Evolutionary conservation across 2,888 invertebrate species (phyloP).

Genomic region (Dioctria linearis): DNA sequence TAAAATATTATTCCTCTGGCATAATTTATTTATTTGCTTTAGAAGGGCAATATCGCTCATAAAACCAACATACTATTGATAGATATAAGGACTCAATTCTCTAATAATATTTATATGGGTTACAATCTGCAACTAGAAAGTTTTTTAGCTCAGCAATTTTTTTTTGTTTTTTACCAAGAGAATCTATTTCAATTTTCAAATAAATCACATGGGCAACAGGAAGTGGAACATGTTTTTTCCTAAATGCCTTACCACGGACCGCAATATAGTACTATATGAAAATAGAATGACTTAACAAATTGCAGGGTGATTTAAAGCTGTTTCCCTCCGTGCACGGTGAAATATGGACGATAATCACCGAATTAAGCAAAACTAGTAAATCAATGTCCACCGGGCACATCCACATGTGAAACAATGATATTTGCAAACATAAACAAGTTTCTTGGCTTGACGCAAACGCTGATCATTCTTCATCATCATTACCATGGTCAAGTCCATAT

Average conservation of each 20-base stretch:
- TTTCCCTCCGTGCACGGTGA: slow-evolving; percentile 14
- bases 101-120: too few relatives aligned
- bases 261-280: slow-evolving; percentile 1
- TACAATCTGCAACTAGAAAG: too few relatives aligned
- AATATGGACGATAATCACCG: slow-evolving; percentile 36
- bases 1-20: too few relatives aligned
- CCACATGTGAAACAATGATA: slow-evolving; percentile 30
- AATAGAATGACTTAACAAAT: slow-evolving; percentile 25
- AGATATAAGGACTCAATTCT: too few relatives aligned
- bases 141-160: too few relatives aligned
- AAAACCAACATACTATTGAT: too few relatives aligned
- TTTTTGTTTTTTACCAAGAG: too few relatives aligned
- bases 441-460: background rate
- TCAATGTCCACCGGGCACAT: slow-evolving; percentile 41
- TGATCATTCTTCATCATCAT: slow-evolving; percentile 33
- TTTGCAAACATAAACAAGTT: slow-evolving; percentile 18
- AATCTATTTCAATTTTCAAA: too few relatives aligned
- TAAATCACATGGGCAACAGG: too few relatives aligned
- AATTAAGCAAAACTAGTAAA: slow-evolving; percentile 40
- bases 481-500: slow-evolving; percentile 49
- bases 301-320: slow-evolving; percentile 14
- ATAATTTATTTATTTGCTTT: too few relatives aligned
- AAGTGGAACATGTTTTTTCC: too few relatives aligned
- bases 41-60: too few relatives aligned
- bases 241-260: background rate